Conservation (phyloP, 2,888 invertebrate species). For the Tethea ocularis region DNA sequence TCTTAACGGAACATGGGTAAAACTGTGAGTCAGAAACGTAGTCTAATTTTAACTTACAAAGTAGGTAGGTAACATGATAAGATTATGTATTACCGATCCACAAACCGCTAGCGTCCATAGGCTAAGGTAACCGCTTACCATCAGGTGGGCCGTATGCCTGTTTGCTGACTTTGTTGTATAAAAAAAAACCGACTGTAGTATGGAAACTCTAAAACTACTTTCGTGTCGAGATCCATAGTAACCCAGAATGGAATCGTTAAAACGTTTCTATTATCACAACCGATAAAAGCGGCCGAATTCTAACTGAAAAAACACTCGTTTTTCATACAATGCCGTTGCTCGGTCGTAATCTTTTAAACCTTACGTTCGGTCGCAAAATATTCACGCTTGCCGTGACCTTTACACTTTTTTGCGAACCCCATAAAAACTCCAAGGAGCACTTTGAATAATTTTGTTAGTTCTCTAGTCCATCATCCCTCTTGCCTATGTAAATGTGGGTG, state of each 20-base stretch:
- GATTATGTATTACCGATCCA: no score
- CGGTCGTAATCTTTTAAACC: constrained; percentile 56
- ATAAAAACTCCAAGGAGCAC: constrained; percentile 62
- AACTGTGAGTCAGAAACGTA: no score
- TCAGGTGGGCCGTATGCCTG: no score
- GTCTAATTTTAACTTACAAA: no score
- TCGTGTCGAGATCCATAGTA: background rate
- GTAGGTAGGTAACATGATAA: no score
- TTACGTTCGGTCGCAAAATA: constrained; percentile 17
- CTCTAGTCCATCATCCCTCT: constrained; percentile 60
- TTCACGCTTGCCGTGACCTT: constrained; percentile 32
- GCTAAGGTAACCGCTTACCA: no score
- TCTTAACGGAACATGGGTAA: no score
- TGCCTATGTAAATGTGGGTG: constrained; percentile 72
- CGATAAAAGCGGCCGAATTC: constrained; percentile 27
- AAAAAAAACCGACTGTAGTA: no score
- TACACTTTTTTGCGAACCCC: constrained; percentile 40
- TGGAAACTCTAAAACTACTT: background rate
- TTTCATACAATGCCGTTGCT: constrained; percentile 50
- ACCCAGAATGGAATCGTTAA: constrained; percentile 13
- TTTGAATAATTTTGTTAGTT: constrained; percentile 80
- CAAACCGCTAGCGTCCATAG: no score
- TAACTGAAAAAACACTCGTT: constrained; percentile 48
- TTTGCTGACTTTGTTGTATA: no score
- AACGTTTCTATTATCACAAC: constrained; percentile 32